Base-by-base conservation (phyloP, 92 coral and sea anemone genomes). In the Umimayanthus kanabou region DNA sequence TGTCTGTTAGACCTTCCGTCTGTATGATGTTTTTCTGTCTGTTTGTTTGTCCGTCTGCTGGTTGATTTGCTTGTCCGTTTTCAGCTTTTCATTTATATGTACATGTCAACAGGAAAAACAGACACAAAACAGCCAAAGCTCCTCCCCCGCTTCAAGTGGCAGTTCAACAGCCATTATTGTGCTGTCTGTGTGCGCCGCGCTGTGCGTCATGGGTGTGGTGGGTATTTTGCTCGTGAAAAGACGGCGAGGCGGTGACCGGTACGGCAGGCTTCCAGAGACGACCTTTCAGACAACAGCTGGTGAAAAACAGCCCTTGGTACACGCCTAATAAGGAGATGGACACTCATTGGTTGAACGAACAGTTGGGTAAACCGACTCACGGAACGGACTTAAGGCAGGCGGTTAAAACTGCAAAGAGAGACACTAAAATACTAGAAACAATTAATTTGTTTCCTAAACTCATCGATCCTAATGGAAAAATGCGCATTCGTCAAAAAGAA, bases 161-260 rank as follows among this genome's bases (percentile, higher is more conserved):
- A 67, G 77, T 83, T 42, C 77, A 69, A 67, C 87, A 2, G 77
- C 78, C 33, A 14, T 69, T 5, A 30, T 67, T 72, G 87, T 43
- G 14, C 77, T 83, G 28, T 28, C 87, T 1, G 87, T 83, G 67
- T 83, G 87, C 28, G 87, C 78, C 11, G 87, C 69, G 10, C 37
- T 83, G 6, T 69, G 87, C 23, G n/a, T 47, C 23, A 69, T 70
- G 78, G 87, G 5, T 9, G 42, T 47, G 9, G 77, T 83, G 66
- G 78, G 78, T 0, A 47, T 83, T 9, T 9, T 83, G 0, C 5
- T 83, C 13, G 43, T 29, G 13, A 73, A 78, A 47, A 69, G 77
- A n/a, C 33, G 87, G 50, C 39, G 78, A 15, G 25, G 67, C 5
- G 70, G 42, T 28, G 66, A 39, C 45, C 22, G 7, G 28, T 83